These are phyloP conservation scores for Chaenodraco wilsoni DNA, from an alignment of 2,797 vertebrate species.

Conservation along the genomic window DNA sequence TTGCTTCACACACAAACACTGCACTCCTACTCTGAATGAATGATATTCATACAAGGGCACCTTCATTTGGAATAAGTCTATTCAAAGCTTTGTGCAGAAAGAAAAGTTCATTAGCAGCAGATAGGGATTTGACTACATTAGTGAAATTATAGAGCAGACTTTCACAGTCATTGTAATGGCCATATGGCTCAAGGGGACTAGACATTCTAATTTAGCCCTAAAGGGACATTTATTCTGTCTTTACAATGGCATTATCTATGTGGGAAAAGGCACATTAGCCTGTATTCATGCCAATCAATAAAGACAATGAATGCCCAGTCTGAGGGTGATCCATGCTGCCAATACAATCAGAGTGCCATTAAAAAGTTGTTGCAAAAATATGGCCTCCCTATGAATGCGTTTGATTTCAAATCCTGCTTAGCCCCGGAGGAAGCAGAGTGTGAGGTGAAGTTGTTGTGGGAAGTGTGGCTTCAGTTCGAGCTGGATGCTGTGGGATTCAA, in stretches of 20 bases:
- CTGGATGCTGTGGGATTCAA: constrained; percentile 41
- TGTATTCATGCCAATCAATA: constrained; percentile 74
- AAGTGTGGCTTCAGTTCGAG: constrained; percentile 29
- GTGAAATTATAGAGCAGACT: constrained; percentile 36
- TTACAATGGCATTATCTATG: constrained; percentile 63
- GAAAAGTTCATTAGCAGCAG: constrained; percentile 33
- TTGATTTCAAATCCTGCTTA: constrained; percentile 10
- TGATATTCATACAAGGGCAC: not conserved
- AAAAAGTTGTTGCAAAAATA: constrained; percentile 3
- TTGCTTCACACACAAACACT: constrained; percentile 9
- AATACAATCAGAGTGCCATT: constrained; percentile 28
- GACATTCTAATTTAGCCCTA: constrained; percentile 57
- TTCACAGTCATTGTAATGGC: constrained; percentile 34
- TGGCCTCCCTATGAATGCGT: not conserved
- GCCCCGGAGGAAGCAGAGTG: constrained; percentile 6
- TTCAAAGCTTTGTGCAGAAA: constrained; percentile 19
- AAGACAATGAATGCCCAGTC: constrained; percentile 44
- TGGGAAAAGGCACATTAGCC: constrained; percentile 67
- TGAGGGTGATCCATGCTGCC: constrained; percentile 34
- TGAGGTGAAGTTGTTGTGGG: constrained; percentile 29
- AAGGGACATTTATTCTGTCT: constrained; percentile 66
- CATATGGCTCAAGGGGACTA: constrained; percentile 48
- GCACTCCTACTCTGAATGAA: constrained; percentile 7
- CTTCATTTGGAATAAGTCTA: constrained; percentile 14
- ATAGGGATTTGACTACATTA: constrained; percentile 39